Base-by-base conservation (phyloP, 2,888 invertebrate species). In the Lottia gigantea region DNA sequence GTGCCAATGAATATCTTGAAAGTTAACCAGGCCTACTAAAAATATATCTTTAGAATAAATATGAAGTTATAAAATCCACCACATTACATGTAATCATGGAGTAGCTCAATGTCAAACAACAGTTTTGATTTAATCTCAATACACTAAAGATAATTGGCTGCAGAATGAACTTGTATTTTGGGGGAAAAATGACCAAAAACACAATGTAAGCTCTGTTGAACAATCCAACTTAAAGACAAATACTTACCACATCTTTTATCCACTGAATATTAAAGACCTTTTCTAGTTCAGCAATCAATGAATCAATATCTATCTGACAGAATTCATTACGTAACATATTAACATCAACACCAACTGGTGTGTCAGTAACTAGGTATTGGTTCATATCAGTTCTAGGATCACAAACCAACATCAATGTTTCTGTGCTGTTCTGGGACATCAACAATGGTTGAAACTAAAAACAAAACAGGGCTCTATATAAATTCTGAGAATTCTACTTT, bases 221-320 rank as follows among this genome's bases (percentile, higher is more conserved):
- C n/a, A n/a, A n/a, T 31, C 31, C 6, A 31, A 2, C 31, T 31
- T 2, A 31, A 31, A 31, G 31, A 6, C 31, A 23, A 46, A 23
- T 23, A 67, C 73, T 31, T 46, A 73, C 73, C 67, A 75, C 68
- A 66, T 64, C 67, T 25, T 49, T 64, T 12, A 78, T 71, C 15
- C 70, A 63, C 14, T 71, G 23, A 15, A 77, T 55, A 26, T 78
- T 68, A 49, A 80, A 68, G 26, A 74, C 72, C 23, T 46, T 40
- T 55, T 64, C 68, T 26, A 76, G 63, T 64, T 81, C 80, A 25
- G 55, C 26, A 12, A 64, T 67, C 14, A 80, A 31, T 8, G 64
- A 47, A 6, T 76, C 74, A 19, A 79, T 55, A 67, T 80, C 75
- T 26, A 82, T 75, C 14, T 64, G 49, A 73, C 84, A 84, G 64